Evolutionary conservation across 2,888 invertebrate species (phyloP), one percentile per base, ranked within the genome.

Genomic region (Ceraclea dissimilis): DNA sequence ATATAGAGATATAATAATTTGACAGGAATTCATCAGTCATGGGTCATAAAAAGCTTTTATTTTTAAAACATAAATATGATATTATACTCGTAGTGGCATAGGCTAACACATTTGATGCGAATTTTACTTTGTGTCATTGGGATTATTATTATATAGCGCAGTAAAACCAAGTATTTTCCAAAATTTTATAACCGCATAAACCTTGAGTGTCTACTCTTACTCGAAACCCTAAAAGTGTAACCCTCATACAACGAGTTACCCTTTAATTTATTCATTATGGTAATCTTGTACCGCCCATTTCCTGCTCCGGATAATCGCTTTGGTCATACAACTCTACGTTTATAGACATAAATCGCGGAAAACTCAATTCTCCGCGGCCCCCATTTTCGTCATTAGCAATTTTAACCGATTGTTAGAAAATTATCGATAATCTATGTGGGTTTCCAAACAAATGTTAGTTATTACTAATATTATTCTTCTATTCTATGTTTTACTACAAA

Each of bases 181-280:
- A 16, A 39, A 16, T 39, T 39, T 39, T 39, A 39, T 39, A 39
- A 39, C 39, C 39, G 39, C 39, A 39, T 39, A 39, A 39, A 39
- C 39, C 39, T 39, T 39, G 39, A 39, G 10, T 8, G 39, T 39
- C 39, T 39, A 4, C 16, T 39, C 39, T 39, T 39, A 39, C 39
- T 39, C 13, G 13, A 39, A 39, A 39, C 39, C 39, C 13, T 39
- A 13, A n/a, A 16, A 39, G 39, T 39, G 39, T 39, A 39, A 16
- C 39, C 39, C 39, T 16, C 39, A 8, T 39, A 39, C 39, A 39
- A 39, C 16, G 39, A 39, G 39, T 39, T 51, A 20, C 52, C 53
- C 54, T 54, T 56, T 56, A 59, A 59, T 59, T 59, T 59, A 59
- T 59, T 59, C 59, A 59, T 59, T 59, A 59, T 59, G 59, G 59